Conservation (phyloP, 2,888 invertebrate species). For the Tromatobia lineatoria region DNA sequence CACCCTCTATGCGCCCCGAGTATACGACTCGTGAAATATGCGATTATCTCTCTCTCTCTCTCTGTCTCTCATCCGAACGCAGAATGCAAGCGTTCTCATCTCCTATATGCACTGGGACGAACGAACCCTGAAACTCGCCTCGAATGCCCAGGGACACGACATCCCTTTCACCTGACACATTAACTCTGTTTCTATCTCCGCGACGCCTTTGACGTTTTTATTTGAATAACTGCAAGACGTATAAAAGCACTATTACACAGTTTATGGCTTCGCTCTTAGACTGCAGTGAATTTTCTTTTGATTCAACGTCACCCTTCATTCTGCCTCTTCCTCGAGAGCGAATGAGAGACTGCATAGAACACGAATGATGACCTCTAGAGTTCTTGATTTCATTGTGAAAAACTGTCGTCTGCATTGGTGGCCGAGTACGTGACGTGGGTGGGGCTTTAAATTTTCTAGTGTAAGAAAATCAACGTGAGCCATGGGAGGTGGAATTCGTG, state of each 20-base stretch:
- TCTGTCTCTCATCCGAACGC: background rate
- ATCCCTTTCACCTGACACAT: constrained; percentile 45
- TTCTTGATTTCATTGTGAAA: constrained; percentile 31
- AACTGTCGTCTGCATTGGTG: background rate
- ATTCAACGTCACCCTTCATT: constrained; percentile 13
- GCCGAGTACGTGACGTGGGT: constrained; percentile 38
- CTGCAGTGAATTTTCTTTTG: constrained; percentile 17
- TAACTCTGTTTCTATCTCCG: constrained; percentile 26
- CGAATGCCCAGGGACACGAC: constrained; percentile 2
- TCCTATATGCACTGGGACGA: background rate
- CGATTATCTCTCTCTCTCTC: constrained; percentile 32
- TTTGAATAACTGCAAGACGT: constrained; percentile 48
- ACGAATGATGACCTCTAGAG: background rate
- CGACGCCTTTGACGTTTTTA: constrained; percentile 40
- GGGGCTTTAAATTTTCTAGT: constrained; percentile 32
- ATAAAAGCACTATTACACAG: constrained; percentile 45
- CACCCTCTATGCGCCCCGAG: background rate
- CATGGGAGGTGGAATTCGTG: constrained; percentile 25
- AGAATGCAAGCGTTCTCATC: no score
- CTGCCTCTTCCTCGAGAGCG: background rate
- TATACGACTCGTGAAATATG: constrained; percentile 39
- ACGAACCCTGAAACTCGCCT: constrained; percentile 10
- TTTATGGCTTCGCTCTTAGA: constrained; percentile 14
- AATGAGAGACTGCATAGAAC: background rate
- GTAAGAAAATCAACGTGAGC: constrained; percentile 47